phyloP scores from a whole-genome alignment of 2,113 vertebrate species.

The Typhlomys cinereus region DNA sequence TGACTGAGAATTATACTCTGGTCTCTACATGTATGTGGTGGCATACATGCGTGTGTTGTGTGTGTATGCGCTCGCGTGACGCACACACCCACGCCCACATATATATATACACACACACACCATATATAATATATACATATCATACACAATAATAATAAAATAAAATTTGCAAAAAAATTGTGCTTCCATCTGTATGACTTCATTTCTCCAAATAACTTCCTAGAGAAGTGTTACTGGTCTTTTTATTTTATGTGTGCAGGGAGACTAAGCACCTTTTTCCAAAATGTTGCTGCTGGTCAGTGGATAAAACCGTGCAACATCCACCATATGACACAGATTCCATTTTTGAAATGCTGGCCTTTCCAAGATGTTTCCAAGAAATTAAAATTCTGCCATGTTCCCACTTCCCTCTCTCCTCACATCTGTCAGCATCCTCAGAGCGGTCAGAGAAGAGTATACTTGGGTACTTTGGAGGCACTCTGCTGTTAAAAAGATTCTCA shows the following conservation, averaged over 20 bases:
- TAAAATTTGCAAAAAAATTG: too few species aligned
- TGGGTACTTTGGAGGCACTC: conserved; percentile 34
- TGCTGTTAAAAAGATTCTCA: conserved; percentile 48
- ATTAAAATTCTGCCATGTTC: background rate
- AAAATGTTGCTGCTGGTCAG: conserved; percentile 7
- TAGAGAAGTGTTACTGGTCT: background rate
- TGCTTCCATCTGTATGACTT: conserved; percentile 52
- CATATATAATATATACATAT: too few species aligned
- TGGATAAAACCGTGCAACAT: background rate
- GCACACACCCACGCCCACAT: too few species aligned
- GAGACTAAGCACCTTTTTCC: conserved; percentile 32
- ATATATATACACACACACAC: too few species aligned
- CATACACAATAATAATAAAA: too few species aligned
- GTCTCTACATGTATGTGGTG: too few species aligned
- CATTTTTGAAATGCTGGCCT: background rate
- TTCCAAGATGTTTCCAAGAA: conserved; percentile 54
- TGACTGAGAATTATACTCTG: too few species aligned
- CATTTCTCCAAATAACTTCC: conserved; percentile 6
- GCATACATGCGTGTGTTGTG: too few species aligned
- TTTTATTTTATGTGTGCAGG: conserved; percentile 35
- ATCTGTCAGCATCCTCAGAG: background rate
- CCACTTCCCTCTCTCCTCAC: background rate
- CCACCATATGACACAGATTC: conserved; percentile 21
- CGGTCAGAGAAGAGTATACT: conserved; percentile 6
- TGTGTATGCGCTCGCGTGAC: too few species aligned